These are phyloP conservation scores for Trachelipus rathkii DNA, from an alignment of 1,140 invertebrate species.

Conservation along the genomic window DNA sequence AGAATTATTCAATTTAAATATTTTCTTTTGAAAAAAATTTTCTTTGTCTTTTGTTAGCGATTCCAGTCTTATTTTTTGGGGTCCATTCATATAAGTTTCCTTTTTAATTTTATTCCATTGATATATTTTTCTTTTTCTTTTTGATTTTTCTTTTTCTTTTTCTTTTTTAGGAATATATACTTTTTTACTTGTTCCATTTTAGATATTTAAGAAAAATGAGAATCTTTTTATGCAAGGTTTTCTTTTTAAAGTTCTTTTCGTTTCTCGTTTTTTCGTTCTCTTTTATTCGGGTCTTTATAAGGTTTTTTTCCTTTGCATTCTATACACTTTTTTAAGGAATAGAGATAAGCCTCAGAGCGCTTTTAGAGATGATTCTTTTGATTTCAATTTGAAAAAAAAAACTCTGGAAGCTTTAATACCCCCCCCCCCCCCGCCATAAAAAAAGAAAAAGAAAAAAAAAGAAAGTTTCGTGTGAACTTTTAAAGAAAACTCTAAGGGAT, in stretches of 20 bases:
- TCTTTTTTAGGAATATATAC: too few species aligned
- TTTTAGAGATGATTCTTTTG: slow-evolving; percentile 4
- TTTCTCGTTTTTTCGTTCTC: neutral
- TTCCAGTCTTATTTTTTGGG: too few species aligned
- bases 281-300: neutral
- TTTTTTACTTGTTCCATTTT: neutral
- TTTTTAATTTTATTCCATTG: neutral
- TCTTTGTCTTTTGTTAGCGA: too few species aligned
- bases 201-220: too few species aligned
- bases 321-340: slow-evolving; percentile 1
- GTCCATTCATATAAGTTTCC: too few species aligned
- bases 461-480: too few species aligned
- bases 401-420: neutral
- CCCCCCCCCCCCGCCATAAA: too few species aligned
- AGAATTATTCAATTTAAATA: too few species aligned
- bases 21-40: too few species aligned
- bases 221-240: neutral
- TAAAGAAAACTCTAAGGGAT: neutral
- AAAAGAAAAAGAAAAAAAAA: neutral
- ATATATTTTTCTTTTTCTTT: too few species aligned
- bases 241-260: neutral
- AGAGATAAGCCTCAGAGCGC: neutral
- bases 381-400: neutral
- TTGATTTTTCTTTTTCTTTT: too few species aligned
- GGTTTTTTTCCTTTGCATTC: neutral